Evolutionary conservation across 2,113 vertebrate species (phyloP), one percentile per base, ranked within the genome.

Genomic region (Limnothrissa miodon): DNA sequence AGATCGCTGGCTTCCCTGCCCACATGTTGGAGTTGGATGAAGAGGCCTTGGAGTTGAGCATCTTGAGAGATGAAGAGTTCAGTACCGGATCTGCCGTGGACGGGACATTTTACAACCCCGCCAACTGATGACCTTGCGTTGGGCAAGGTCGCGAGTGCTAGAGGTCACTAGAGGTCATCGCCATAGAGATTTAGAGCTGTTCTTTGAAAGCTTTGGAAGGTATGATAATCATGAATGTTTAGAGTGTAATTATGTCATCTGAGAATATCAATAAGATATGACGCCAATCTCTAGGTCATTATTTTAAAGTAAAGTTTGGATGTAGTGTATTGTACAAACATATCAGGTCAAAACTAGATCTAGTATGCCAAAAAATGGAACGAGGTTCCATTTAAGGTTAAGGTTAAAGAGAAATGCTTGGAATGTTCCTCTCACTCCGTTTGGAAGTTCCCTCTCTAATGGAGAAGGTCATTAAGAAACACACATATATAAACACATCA

Each of bases 21-120:
- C 84, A 82, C 17, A 78, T 89, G 48, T 79, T 86, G 39, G 87
- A 89, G 21, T 81, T 89, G 79, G 84, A 89, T 23, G 53, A 87
- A 48, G 87, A 87, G n/a, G 74, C 78, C 0, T 89, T 89, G 46
- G 81, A 59, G 36, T 33, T 89, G 82, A 42, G 48, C 10, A 33
- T 74, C 66, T 33, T 74, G 25, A 74, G 66, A 33, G 66, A 74
- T 33, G 66, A 74, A 10, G 59, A 62, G 29, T 74, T 74, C 66
- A 36, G 29, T 33, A 74, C 29, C 25, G 66, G 36, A 4, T 17
- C 66, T 36, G 66, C 29, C 11, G 11, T 15, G 13, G 66, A 74
- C 0, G 66, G 66, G 25, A 13, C 59, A 66, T 74, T 74, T 17
- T 74, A 74, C 33, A 74, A 74, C 66, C 66, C 66, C n/a, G 3